phyloP scores from a whole-genome alignment of 2,888 invertebrate species.

The Cetonia aurata region DNA sequence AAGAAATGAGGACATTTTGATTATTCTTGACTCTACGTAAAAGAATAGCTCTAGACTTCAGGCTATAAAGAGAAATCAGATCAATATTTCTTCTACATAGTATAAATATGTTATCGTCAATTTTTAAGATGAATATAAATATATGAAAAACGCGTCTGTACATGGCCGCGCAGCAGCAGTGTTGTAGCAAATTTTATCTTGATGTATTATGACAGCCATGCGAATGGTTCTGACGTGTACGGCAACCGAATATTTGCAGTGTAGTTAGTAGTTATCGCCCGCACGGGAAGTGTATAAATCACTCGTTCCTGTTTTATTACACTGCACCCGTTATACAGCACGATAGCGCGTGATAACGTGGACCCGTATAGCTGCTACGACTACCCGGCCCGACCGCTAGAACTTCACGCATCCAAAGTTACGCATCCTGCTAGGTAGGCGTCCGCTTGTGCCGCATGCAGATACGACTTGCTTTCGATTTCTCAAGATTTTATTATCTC shows the following conservation, averaged over 20 bases:
- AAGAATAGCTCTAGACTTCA: no score
- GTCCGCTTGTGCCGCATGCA: not conserved
- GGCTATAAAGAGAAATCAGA: no score
- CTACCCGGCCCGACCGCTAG: slow-evolving; percentile 2
- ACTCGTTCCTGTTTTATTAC: slow-evolving; percentile 46
- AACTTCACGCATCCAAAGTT: slow-evolving; percentile 1
- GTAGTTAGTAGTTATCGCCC: slow-evolving; percentile 47
- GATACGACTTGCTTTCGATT: slow-evolving; percentile 25
- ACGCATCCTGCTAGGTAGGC: not conserved
- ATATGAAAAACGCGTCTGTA: slow-evolving; percentile 37
- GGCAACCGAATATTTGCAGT: slow-evolving; percentile 47
- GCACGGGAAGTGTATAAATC: slow-evolving; percentile 46
- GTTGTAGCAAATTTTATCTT: slow-evolving; percentile 45
- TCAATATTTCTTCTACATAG: no score
- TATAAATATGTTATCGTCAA: slow-evolving; percentile 40
- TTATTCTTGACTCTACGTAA: no score
- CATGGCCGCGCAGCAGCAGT: not conserved
- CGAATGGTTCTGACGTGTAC: slow-evolving; percentile 45
- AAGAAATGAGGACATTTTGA: no score
- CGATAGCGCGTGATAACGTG: slow-evolving; percentile 45
- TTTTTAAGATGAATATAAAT: slow-evolving; percentile 42
- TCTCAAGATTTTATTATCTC: slow-evolving; percentile 20
- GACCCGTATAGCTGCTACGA: slow-evolving; percentile 19
- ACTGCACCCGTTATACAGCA: slow-evolving; percentile 41
- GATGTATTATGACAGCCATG: slow-evolving; percentile 46